Base-by-base conservation (phyloP, 2,113 vertebrate genomes). In the Pelusios castaneus region DNA sequence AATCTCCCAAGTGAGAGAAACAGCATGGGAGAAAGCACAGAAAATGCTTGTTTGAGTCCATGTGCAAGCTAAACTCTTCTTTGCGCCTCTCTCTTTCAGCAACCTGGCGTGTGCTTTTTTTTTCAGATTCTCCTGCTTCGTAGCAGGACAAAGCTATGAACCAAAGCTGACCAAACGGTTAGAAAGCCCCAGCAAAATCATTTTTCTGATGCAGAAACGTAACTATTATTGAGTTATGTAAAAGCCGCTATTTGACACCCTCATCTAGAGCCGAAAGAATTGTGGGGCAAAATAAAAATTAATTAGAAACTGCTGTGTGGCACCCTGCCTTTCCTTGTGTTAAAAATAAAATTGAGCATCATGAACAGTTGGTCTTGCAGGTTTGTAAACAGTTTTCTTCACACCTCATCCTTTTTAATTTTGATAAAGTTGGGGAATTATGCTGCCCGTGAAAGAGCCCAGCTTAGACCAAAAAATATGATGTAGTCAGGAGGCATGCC, bases 241-340 rank as follows among this genome's bases (percentile, higher is more conserved):
- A 95, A 93, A 91, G 92, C 80, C 87, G 79, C 14, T 43, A 60
- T 22, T 95, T 95, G 77, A 52, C 78, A 83, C 10, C 58, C 51
- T 78, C 91, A 52, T 3, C 22, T 22, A 88, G 63, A 95, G 81
- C 27, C 70, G 82, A 55, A 93, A 82, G 76, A 84, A 94, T 54
- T 92, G 75, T 84, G 93, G 81, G n/a, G 67, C 93, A 81, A 95
- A 95, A 85, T 49, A 75, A 70, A 70, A 88, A 79, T 88, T 94
- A 95, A 89, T 92, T 85, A 92, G 86, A 95, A 95, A 49, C 81
- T 88, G 51, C 29, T 96, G 95, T 94, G 49, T 83, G 90, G 27
- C 21, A 56, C 52, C 81, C 52, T 89, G 87, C 41, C 84, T 95
- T 86, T 92, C 22, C 54, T 91, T 84, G 45, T 86, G 67, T 95